Conservation (phyloP, 2,797 vertebrate species). For the Gallinago nigripennis region DNA sequence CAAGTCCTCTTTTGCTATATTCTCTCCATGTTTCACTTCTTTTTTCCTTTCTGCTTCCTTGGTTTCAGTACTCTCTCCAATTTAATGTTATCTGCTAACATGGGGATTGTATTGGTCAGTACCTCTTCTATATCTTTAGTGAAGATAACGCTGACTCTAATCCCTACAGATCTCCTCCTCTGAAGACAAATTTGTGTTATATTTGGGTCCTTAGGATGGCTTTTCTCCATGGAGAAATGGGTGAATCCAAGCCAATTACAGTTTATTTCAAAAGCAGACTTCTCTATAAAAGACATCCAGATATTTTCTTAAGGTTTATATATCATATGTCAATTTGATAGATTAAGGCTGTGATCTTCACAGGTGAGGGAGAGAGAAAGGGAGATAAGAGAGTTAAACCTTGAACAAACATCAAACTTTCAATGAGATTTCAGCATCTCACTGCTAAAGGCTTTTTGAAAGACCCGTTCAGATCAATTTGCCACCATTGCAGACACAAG, state of each 20-base stretch:
- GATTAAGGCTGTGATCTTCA: constrained; percentile 1
- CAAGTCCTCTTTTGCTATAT: background rate
- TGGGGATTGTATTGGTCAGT: background rate
- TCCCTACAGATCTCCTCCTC: background rate
- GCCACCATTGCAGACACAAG: background rate
- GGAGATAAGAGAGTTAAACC: background rate
- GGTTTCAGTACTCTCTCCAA: background rate
- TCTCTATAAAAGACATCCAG: background rate
- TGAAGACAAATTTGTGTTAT: constrained; percentile 9
- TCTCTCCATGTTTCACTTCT: background rate
- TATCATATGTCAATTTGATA: background rate
- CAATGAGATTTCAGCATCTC: background rate
- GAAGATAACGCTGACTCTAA: constrained; percentile 29
- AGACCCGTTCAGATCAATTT: background rate
- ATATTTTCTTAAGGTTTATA: background rate
- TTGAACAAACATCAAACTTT: constrained; percentile 15
- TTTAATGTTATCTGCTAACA: background rate
- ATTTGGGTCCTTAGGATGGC: background rate
- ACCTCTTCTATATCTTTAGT: background rate
- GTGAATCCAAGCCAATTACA: background rate
- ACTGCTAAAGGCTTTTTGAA: background rate
- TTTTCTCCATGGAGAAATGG: background rate
- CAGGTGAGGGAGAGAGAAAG: background rate
- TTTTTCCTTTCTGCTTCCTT: background rate
- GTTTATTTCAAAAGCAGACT: constrained; percentile 2